Evolutionary conservation across 2,113 vertebrate species (phyloP).

Genomic region (Mixornis gularis): DNA sequence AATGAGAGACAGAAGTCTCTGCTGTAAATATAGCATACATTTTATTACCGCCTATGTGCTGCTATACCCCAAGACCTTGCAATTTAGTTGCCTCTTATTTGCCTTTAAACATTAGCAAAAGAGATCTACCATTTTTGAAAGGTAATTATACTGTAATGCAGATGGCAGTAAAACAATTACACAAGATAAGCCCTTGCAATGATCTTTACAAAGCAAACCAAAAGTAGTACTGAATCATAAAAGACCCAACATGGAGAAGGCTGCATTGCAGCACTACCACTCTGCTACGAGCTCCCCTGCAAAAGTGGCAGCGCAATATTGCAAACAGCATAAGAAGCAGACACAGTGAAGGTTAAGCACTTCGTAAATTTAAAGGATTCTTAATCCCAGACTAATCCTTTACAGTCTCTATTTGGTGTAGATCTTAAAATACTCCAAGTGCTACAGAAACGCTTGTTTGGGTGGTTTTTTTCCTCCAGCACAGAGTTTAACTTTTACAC

Average conservation of each 20-base stretch:
- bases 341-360: constrained; percentile 41
- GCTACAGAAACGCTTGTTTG: constrained; percentile 14
- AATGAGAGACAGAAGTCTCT: background rate
- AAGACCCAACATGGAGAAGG: constrained; percentile 61
- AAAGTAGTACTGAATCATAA: constrained; percentile 63
- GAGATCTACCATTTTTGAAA: constrained; percentile 70
- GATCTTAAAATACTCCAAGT: constrained; percentile 9
- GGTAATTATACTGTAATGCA: constrained; percentile 77
- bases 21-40: constrained; percentile 44
- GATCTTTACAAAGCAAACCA: constrained; percentile 69
- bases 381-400: constrained; percentile 43
- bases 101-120: constrained; percentile 73
- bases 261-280: constrained; percentile 54
- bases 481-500: constrained; percentile 4
- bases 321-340: background rate
- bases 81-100: constrained; percentile 71
- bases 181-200: constrained; percentile 71
- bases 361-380: constrained; percentile 22
- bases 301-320: constrained; percentile 18
- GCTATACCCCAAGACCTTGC: constrained; percentile 51
- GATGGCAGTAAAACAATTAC: constrained; percentile 76
- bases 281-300: constrained; percentile 3
- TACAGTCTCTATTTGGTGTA: background rate
- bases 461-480: background rate
- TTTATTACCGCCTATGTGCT: constrained; percentile 30